Base-by-base conservation (phyloP, 2,888 invertebrate genomes). In the Chrysolina haemoptera region DNA sequence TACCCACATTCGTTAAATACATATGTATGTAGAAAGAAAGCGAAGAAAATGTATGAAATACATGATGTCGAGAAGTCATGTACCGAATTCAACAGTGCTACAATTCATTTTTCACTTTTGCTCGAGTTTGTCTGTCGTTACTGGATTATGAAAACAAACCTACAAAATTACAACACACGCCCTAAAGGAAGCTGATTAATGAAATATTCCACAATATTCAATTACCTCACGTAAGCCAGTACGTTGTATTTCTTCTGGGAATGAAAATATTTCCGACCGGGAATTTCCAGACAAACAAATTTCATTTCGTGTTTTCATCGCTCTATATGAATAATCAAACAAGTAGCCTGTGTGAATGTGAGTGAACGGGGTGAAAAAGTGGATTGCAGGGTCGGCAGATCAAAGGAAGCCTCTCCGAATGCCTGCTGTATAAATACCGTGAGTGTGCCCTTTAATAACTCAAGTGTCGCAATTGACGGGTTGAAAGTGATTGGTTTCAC, bases 391-490 rank as follows among this genome's bases (percentile, higher is more conserved):
- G 59, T n/a, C n/a, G 59, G 27, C n/a, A 59, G 59, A 59, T 59
- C 59, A 59, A 59, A 59, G 59, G 35, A 59, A 16, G n/a, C 59
- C 18, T 27, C 27, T 35, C n/a, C n/a, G 59, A 59, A 35, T 27
- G 59, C 9, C 27, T n/a, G 59, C 59, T 59, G 27, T 59, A 27
- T 59, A 35, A 35, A n/a, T 59, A 27, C 35, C 35, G 12, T 11
- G 12, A 53, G 53, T 59, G 59, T 35, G 22, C 59, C 9, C n/a
- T 22, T 22, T 59, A 59, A 59, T 59, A 59, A 59, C 35, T 35
- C 59, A 35, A 59, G 59, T 59, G 59, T 59, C 59, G 59, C 59
- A 59, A 59, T 59, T 59, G 59, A 35, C 35, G 59, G 27, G 27
- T 59, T 59, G 35, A 27, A 35, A 53, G 35, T 59, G 22, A 59